A percentile compares a stretch with the other conserved stretches of the same genome.
Conservation (phyloP, 1,140 invertebrate species). For the Drosophila sechellia region DNA sequence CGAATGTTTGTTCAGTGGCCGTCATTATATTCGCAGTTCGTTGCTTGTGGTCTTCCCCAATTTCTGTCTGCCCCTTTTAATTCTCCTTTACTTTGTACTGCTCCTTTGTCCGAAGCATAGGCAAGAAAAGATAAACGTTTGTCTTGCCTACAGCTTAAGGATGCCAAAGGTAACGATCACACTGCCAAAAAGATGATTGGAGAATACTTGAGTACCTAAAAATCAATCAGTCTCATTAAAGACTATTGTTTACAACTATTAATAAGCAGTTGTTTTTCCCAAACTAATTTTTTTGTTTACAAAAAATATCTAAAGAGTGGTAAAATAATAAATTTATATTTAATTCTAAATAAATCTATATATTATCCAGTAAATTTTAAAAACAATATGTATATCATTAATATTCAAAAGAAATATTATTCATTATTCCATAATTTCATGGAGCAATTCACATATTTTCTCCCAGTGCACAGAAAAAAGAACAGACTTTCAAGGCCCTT, state of each 20-base stretch:
- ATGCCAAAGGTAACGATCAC: constrained; percentile 16
- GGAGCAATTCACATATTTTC: not conserved
- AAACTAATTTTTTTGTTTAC: too few relatives aligned
- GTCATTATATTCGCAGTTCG: constrained; percentile 48
- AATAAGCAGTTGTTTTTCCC: too few relatives aligned
- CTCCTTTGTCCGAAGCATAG: constrained; percentile 39
- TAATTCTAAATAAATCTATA: too few relatives aligned
- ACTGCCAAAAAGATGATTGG: not conserved
- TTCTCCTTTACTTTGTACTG: constrained; percentile 19
- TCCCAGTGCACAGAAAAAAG: constrained; percentile 6
- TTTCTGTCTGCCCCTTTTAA: constrained; percentile 9
- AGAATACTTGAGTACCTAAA: too few relatives aligned
- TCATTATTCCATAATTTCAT: too few relatives aligned
- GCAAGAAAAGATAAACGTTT: constrained; percentile 28
- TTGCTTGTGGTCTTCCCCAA: constrained; percentile 25
- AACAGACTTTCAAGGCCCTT: constrained; percentile 21
- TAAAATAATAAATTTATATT: too few relatives aligned
- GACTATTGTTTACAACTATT: too few relatives aligned
- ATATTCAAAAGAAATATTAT: too few relatives aligned
- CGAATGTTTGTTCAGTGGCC: constrained; percentile 56
- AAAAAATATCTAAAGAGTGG: too few relatives aligned
- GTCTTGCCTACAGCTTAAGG: constrained; percentile 2
- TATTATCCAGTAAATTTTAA: too few relatives aligned
- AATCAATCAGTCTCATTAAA: too few relatives aligned
- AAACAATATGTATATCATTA: too few relatives aligned